Evolutionary conservation across 2,113 vertebrate genomes (phyloP).

Genomic region (Hippocampus mohnikei): DNA sequence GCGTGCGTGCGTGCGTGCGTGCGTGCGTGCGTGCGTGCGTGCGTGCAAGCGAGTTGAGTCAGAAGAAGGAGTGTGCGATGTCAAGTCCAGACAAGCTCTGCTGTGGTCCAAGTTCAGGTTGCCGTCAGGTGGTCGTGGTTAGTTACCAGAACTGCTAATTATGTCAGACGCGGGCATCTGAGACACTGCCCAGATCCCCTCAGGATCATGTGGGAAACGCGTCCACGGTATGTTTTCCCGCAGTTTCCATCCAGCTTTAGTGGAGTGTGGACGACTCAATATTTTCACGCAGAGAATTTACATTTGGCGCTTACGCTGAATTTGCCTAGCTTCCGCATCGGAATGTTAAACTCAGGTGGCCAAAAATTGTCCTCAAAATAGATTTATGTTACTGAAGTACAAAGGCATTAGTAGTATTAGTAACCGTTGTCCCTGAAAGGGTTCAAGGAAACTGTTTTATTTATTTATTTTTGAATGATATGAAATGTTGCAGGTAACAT

Average conservation of each 20-base stretch:
- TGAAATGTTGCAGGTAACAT: background rate
- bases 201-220: constrained; percentile 60
- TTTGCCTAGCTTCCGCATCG: background rate
- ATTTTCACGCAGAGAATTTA: background rate
- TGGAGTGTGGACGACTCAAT: background rate
- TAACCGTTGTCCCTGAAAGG: too few relatives aligned
- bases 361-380: too few relatives aligned
- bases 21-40: background rate
- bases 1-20: too few relatives aligned
- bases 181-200: constrained; percentile 60
- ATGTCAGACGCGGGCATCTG: constrained; percentile 40
- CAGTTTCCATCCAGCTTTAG: constrained; percentile 6
- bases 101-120: constrained; percentile 64
- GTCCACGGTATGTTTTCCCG: constrained; percentile 8
- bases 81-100: constrained; percentile 62
- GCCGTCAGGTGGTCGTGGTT: constrained; percentile 62
- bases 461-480: too few relatives aligned
- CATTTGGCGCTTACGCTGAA: background rate
- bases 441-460: too few relatives aligned
- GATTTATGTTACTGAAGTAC: too few relatives aligned
- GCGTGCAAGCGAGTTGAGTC: constrained; percentile 25
- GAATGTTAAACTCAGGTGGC: background rate
- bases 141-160: constrained; percentile 60
- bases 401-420: too few relatives aligned
- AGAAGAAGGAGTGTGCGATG: constrained; percentile 58